Evolutionary conservation across 2,113 vertebrate genomes (phyloP), one percentile per base, ranked within the genome.

Genomic region (Istiophorus platypterus): DNA sequence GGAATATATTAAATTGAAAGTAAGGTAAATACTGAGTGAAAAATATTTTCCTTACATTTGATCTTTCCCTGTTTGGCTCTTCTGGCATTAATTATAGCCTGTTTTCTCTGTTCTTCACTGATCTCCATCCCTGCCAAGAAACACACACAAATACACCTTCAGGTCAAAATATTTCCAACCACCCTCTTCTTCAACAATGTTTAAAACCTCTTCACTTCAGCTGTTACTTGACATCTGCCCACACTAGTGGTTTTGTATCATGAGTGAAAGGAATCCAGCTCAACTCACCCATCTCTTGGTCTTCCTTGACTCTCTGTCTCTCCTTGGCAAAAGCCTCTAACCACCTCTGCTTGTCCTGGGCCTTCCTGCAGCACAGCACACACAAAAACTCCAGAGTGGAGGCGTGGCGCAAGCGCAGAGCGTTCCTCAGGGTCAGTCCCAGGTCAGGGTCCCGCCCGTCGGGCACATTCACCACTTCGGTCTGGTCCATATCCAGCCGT

Each of bases 271-370:
- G 59, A 81, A 72, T 88, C 54, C 11, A 8, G 29, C 22, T 26
- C 7, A 2, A 90, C 97, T 96, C 87, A 98, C 98, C 98, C 96
- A 99, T 97, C 88, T 97, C 97, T 87, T 93, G 95, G 87, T 99
- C 98, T 89, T 99, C 98, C 85, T 92, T 95, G 74, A 99, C 97
- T 76, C 97, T 92, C 63, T 87, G 93, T 77, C 98, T 94, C 84
- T 99, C 98, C 17, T 93, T 97, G 65, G 86, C 81, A 8, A 96
- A 98, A 0, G 97, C 98, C 80, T 98, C 93, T 59, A 99, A 89
- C 98, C 98, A 99, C 74, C 94, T 93, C 51, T 95, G 96, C 92
- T 99, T 99, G 94, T 99, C 98, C 80, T 97, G 95, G 3, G 94
- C 94, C 76, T 98, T 99, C 89, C 95, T 96, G 88, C 97, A 96